Base-by-base conservation (phyloP, 2,113 vertebrate species). In the Dicrurus megarhynchus region DNA sequence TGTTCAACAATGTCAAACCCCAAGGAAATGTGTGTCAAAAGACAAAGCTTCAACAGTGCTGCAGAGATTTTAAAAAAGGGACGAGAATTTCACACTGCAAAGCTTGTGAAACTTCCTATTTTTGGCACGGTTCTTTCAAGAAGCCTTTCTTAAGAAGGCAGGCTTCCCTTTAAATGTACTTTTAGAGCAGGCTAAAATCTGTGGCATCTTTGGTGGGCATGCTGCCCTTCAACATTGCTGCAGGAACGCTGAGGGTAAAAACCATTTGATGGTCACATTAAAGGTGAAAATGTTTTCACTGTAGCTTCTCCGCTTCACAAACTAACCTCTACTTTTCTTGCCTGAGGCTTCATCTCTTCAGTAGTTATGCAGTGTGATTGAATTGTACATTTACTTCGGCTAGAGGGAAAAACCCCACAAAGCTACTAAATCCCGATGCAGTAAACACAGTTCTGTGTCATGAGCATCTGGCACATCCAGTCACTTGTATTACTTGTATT, bases 261-360 rank as follows among this genome's bases (percentile, higher is more conserved):
- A 28, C 24, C 37, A 59, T 70, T 26, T 68, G 64, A 93, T 90
- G 68, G 76, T 88, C 71, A 86, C 39, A 77, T 81, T 84, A 88
- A 93, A 96, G 71, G 73, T 83, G 83, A 91, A 95, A 94, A 93
- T 76, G 3, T 33, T 90, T 92, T 68, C 49, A 70, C 33, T 56
- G 37, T 42, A 75, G 42, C 8, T 63, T 88, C 17, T 73, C 27
- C 30, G 70, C 39, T 87, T 80, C 32, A 70, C 68, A 80, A 81
- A 86, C 44, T 53, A 74, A 55, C 12, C 41, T 68, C 84, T 86
- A 52, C 59, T 69, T 32, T 56, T 88, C 79, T 88, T 92, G 90
- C 93, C 90, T 80, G 39, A 94, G 88, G 92, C 76, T 92, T 91
- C 64, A 64, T 49, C 64, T 78, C 85, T 95, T 88, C 73, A 63